Percentiles rank a stretch among this genome's conserved stretches.
Evolutionary conservation across 2,113 vertebrate species (phyloP).

Genomic region (Centropus bengalensis): DNA sequence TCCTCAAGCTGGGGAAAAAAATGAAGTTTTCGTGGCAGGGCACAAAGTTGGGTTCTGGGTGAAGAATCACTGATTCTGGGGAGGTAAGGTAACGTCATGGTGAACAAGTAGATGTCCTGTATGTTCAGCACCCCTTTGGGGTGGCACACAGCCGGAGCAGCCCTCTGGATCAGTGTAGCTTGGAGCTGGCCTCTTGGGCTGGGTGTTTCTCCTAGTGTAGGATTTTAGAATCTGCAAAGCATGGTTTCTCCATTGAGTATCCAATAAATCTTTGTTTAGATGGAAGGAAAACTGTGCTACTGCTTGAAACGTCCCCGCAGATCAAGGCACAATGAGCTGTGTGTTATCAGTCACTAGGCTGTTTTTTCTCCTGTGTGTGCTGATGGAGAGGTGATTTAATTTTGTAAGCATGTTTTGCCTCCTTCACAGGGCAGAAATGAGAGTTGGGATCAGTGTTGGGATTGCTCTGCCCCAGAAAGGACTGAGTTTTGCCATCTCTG

Average conservation of each 20-base stretch:
- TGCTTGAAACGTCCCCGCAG: not conserved
- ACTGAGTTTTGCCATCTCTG: not conserved
- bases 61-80: not conserved
- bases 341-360: not conserved
- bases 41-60: not conserved
- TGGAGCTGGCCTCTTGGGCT: accelerated
- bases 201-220: not conserved
- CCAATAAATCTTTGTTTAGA: not conserved
- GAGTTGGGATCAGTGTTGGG: accelerated
- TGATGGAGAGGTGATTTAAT: not conserved
- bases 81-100: not conserved
- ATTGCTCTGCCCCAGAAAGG: not conserved
- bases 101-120: not conserved
- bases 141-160: accelerated
- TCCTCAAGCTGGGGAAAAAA: not conserved
- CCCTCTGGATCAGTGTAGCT: too few relatives aligned
- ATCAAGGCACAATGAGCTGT: not conserved
- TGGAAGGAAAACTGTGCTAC: not conserved
- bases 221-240: not conserved
- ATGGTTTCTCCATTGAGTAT: not conserved
- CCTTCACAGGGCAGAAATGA: not conserved
- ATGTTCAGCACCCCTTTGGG: not conserved
- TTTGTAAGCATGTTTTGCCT: not conserved
- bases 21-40: not conserved
- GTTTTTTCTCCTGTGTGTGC: not conserved